These are phyloP conservation scores for Saccostrea glomerata DNA, from an alignment of 1,140 invertebrate genomes.

Conservation along the genomic window DNA sequence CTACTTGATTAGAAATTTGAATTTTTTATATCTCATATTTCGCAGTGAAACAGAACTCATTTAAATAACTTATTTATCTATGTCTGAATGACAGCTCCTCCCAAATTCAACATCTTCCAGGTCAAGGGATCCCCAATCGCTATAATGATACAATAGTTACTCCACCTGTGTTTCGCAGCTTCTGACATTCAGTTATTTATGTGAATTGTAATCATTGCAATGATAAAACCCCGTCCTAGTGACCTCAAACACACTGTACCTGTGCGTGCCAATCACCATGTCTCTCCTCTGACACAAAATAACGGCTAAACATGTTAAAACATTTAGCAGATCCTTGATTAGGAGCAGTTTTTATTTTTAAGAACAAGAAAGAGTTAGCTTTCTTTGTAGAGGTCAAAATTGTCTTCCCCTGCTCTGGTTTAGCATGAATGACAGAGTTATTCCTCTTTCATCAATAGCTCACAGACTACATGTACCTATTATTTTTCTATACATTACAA, in stretches of 20 bases:
- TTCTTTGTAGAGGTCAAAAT: background rate
- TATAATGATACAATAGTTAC: background rate
- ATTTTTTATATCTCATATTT: background rate
- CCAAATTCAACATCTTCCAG: slow-evolving; percentile 2
- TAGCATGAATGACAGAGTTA: background rate
- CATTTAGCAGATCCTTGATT: slow-evolving; percentile 9
- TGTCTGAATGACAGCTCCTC: background rate
- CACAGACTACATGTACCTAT: too few species aligned
- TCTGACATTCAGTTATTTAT: background rate
- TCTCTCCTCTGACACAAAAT: background rate
- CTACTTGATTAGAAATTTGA: background rate
- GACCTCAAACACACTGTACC: background rate
- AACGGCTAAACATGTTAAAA: background rate
- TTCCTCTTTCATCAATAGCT: background rate
- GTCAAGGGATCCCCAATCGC: background rate
- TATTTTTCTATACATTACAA: too few species aligned
- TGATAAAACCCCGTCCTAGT: slow-evolving; percentile 13
- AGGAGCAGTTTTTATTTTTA: background rate
- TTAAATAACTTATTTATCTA: background rate
- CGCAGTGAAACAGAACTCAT: background rate
- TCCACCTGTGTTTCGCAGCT: background rate
- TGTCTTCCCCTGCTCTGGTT: background rate
- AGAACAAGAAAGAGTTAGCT: too few species aligned
- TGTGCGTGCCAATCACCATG: slow-evolving; percentile 10
- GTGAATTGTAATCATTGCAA: background rate